Evolutionary conservation across 2,797 vertebrate genomes (phyloP), one percentile per base, ranked within the genome.

Genomic region (Hozukius guyotensis): DNA sequence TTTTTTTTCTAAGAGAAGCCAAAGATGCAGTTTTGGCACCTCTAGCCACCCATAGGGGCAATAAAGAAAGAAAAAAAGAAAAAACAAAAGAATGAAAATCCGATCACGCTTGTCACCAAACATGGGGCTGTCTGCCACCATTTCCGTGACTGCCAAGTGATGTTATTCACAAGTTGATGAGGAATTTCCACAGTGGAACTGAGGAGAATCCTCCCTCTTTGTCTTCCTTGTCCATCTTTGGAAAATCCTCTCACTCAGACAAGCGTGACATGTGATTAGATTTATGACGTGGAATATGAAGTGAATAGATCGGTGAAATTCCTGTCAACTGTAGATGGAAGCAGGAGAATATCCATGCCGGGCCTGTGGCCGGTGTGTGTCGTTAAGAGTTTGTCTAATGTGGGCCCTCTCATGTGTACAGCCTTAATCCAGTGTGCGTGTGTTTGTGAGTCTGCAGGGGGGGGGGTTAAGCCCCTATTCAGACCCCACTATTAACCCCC

Each of bases 1-100:
- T 20, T 20, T 7, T 93, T 93, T 92, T 84, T 77, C 34, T 85
- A 91, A 90, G 90, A 94, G 93, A 95, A 95, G 94, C 89, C 86
- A 90, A 94, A 96, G 93, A 95, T 85, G 88, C 87, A 86, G 84
- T 88, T 84, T 84, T 90, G 80, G 92, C 86, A 84, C 86, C 71
- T 88, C 80, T 61, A 91, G 80, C 81, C 81, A 32, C 57, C 75
- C 73, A 71, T 29, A 46, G 68, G 82, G 72, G 69, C 73, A n/a
- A 49, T 18, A 9, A 20, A 13, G 6, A 66, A 29, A 11, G 6
- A 66, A n/a, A n/a, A 42, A 16, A 46, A 2, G 42, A 27, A 60
- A 1, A 52, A 55, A 70, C 57, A 46, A 49, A 67, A 67, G 32
- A 65, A 25, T 42, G 36, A 66, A 87, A 86, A 82, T 86, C 83